A percentile compares a stretch with the other conserved stretches of the same genome.
These are phyloP conservation scores for Monodelphis domestica DNA, from an alignment of 2,797 vertebrate genomes.

Conservation along the genomic window DNA sequence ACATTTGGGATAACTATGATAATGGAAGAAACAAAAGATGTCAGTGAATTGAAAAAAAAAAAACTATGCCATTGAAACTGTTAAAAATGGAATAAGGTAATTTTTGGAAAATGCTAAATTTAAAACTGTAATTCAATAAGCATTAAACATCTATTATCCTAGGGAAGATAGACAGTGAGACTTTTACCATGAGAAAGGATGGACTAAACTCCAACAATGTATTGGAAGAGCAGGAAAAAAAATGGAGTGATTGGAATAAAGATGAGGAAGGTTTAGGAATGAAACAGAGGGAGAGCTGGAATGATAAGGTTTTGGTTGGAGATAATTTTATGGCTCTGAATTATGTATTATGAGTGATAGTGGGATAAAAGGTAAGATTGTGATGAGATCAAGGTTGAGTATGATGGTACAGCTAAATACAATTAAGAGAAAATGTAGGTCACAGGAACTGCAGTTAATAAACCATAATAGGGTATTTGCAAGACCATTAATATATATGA, in stretches of 20 bases:
- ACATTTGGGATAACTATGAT: no score
- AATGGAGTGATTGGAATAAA: background rate
- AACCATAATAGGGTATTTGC: background rate
- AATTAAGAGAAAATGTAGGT: background rate
- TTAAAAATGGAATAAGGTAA: no score
- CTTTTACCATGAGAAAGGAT: background rate
- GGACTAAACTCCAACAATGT: background rate
- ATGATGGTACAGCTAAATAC: background rate
- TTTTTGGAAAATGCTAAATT: no score
- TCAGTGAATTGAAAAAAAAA: no score
- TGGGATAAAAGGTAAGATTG: no score
- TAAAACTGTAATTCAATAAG: no score
- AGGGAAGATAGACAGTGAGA: background rate
- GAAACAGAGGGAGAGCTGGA: background rate
- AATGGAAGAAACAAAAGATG: no score
- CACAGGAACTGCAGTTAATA: background rate
- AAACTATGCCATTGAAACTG: no score
- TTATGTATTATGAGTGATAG: background rate
- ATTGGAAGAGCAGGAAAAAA: background rate
- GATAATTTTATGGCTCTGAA: background rate
- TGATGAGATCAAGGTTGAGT: background rate
- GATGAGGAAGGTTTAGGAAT: background rate
- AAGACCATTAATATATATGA: background rate
- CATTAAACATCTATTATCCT: background rate
- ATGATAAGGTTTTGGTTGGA: background rate